Base-by-base conservation (phyloP, 2,113 vertebrate genomes). In the Pelecanoides urinatrix region DNA sequence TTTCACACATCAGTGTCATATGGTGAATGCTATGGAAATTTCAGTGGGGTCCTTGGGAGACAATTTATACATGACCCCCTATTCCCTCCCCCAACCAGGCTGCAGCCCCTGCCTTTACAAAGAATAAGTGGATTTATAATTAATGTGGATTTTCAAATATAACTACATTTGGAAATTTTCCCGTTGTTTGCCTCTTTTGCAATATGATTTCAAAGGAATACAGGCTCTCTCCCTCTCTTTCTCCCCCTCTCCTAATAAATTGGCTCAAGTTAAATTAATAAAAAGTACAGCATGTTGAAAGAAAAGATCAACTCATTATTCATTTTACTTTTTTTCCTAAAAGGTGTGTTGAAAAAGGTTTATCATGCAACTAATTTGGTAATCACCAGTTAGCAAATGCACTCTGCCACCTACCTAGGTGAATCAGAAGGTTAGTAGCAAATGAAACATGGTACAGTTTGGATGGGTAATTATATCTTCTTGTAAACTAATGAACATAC, bases 1-100 rank as follows among this genome's bases (percentile, higher is more conserved):
- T 99, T 99, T 99, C 99, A 99, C 99, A 99, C 98, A 99, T 98
- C 98, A 98, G 98, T 99, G 99, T 99, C 99, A 99, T 99, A 98
- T 97, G 98, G 98, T 94, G 98, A 97, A 98, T 83, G 98, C 97
- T 98, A 98, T 98, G 98, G 98, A 98, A 98, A 98, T 98, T 98
- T 98, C 97, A 97, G 97, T 95, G 92, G 96, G 97, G 97, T 98
- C 97, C 97, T 98, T 98, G 97, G 97, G 97, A 98, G 97, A 95
- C 98, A 97, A 98, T 98, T 98, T 98, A 98, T 97, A 98, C 95
- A 93, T 56, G 96, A 96, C 97, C 97, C 92, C 71, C 86, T 91
- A 74, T 82, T 92, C 79, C 75, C 66, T 63, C 87, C 94, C 89
- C 88, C 95, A 94, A 7, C n/a, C 55, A 93, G 56, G 73, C 88